These are phyloP conservation scores for Mythimna albipuncta DNA, from an alignment of 2,888 invertebrate genomes.

Conservation along the genomic window DNA sequence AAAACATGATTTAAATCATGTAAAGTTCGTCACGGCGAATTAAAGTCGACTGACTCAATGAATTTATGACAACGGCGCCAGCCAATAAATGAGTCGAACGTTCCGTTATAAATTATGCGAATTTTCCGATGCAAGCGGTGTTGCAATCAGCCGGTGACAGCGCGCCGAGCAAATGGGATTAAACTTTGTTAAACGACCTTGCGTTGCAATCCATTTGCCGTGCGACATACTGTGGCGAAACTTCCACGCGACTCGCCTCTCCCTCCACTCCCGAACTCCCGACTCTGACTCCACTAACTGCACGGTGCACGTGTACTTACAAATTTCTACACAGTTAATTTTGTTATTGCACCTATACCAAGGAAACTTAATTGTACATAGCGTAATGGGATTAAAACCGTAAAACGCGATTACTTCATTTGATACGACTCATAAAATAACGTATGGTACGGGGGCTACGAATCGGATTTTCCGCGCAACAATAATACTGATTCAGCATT, in stretches of 20 bases:
- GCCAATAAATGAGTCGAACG: constrained; percentile 71
- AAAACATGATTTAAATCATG: constrained; percentile 61
- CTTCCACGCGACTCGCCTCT: constrained; percentile 69
- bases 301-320: constrained; percentile 74
- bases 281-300: constrained; percentile 68
- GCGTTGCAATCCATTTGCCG: constrained; percentile 86
- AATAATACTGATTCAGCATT: constrained; percentile 44
- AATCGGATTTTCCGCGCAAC: constrained; percentile 52
- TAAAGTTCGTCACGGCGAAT: constrained; percentile 54
- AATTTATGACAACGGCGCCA: constrained; percentile 73
- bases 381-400: constrained; percentile 71
- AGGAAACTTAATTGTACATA: constrained; percentile 70
- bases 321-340: constrained; percentile 78
- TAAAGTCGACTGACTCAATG: constrained; percentile 66
- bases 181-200: constrained; percentile 89
- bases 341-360: constrained; percentile 74
- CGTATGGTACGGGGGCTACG: constrained; percentile 47
- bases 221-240: constrained; percentile 80
- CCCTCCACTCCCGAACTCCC: constrained; percentile 42
- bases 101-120: constrained; percentile 79
- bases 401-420: constrained; percentile 69
- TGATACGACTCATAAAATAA: constrained; percentile 66
- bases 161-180: constrained; percentile 84
- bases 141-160: constrained; percentile 83
- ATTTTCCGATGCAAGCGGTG: constrained; percentile 78